Evolutionary conservation across 2,113 vertebrate species (phyloP), one percentile per base, ranked within the genome.

Genomic region (Falco punctatus): DNA sequence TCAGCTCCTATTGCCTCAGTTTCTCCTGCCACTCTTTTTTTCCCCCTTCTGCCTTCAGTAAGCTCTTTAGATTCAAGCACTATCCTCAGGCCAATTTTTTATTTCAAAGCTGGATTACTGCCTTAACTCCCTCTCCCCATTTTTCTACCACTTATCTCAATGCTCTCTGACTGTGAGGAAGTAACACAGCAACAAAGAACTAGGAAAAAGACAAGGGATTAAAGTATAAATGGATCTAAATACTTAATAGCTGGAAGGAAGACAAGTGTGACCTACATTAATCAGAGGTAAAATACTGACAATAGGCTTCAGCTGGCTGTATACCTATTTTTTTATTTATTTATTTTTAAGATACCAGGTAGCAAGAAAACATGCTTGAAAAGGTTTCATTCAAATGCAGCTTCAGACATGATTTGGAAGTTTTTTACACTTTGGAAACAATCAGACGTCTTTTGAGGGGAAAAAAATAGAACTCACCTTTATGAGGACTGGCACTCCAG

Each of bases 61-160:
- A 69, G 54, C 35, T 91, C 65, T 89, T 93, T 54, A 86, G 74
- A 91, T 82, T 92, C 78, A 94, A 97, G 89, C 42, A 57, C 62
- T 90, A 69, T 90, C 66, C 86, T 91, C 81, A 77, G 49, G 70
- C 27, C 65, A 87, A 33, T 72, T 91, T 96, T 89, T 89, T 91
- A 91, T 97, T 95, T 97, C 74, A 87, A 91, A 96, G 81, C 62
- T 84, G 86, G 92, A 94, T 96, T 97, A 95, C 62, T 86, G 58
- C 32, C 51, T 92, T 95, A 95, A 95, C 58, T 89, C 78, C 32
- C 54, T 91, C 58, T 94, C 42, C 81, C 81, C 51, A 70, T 94
- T 96, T 97, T 92, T 90, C 86, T 92, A 70, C 58, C 81, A 82
- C 89, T 97, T 96, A 85, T 73, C 93, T 95, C 62, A 72, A 57